Conservation (phyloP, 2,797 vertebrate species). For the Lindbergichthys nudifrons region DNA sequence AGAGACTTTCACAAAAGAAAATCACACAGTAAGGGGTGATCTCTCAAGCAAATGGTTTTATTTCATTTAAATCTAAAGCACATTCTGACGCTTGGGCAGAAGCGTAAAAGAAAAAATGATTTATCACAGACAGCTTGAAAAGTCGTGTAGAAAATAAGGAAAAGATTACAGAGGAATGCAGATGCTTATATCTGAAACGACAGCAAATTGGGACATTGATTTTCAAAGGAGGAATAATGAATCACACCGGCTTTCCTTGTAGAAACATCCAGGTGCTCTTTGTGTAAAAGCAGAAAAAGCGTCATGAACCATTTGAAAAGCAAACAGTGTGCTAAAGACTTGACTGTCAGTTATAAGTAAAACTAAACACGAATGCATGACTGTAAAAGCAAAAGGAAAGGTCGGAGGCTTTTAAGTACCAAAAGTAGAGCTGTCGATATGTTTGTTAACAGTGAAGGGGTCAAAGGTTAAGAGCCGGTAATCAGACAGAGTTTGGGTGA, state of each 20-base stretch:
- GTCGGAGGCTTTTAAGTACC: constrained; percentile 49
- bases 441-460: constrained; percentile 68
- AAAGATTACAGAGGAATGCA: constrained; percentile 59
- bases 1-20: constrained; percentile 40
- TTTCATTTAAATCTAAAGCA: constrained; percentile 57
- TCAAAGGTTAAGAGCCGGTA: constrained; percentile 77
- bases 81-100: constrained; percentile 47
- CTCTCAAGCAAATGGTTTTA: constrained; percentile 66
- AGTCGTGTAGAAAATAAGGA: constrained; percentile 53
- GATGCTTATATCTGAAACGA: constrained; percentile 55
- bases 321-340: constrained; percentile 56
- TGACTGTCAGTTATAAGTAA: constrained; percentile 24
- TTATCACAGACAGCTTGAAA: constrained; percentile 51
- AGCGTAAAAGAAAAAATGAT: constrained; percentile 49
- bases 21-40: constrained; percentile 43
- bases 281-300: constrained; percentile 55
- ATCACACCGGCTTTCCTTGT: constrained; percentile 47
- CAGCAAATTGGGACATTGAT: constrained; percentile 53
- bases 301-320: constrained; percentile 75
- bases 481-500: constrained; percentile 75
- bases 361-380: constrained; percentile 39
- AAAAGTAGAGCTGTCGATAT: constrained; percentile 54
- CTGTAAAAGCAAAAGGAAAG: constrained; percentile 64
- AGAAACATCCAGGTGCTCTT: constrained; percentile 63
- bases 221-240: constrained; percentile 56